Evolutionary conservation across 2,113 vertebrate genomes (phyloP).

Genomic region (Myotis brandtii): DNA sequence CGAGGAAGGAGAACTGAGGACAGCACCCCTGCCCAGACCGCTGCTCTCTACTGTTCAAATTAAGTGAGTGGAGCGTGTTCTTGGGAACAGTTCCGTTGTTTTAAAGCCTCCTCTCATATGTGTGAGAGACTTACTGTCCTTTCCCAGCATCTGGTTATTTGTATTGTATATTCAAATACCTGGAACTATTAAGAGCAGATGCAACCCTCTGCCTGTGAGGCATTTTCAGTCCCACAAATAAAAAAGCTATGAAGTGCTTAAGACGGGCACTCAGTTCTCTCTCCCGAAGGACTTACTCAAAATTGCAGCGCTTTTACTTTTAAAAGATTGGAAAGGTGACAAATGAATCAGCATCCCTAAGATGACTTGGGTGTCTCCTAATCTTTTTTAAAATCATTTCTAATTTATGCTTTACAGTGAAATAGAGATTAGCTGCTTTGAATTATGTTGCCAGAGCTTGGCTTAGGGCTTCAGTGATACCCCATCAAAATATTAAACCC

Average conservation of each 20-base stretch:
- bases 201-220: not conserved
- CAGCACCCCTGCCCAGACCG: not conserved
- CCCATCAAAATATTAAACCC: not conserved
- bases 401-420: conserved; percentile 1
- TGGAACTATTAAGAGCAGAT: not conserved
- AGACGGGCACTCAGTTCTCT: not conserved
- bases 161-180: not conserved
- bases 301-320: not conserved
- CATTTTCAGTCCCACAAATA: not conserved
- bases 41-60: not conserved
- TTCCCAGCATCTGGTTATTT: not conserved
- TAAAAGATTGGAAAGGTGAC: conserved; percentile 30
- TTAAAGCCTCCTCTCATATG: not conserved
- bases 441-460: not conserved
- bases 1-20: not conserved
- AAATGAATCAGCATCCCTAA: conserved; percentile 3
- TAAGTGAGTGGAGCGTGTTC: not conserved
- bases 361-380: not conserved
- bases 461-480: not conserved
- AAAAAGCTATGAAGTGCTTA: not conserved
- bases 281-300: not conserved
- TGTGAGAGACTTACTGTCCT: conserved; percentile 7
- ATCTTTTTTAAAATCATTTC: not conserved
- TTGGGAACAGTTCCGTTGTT: not conserved
- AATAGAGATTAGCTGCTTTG: conserved; percentile 16